A percentile compares a stretch with the other conserved stretches of the same genome.
These are phyloP conservation scores for Lepidurus packardi DNA, from an alignment of 1,140 invertebrate genomes.

Conservation along the genomic window DNA sequence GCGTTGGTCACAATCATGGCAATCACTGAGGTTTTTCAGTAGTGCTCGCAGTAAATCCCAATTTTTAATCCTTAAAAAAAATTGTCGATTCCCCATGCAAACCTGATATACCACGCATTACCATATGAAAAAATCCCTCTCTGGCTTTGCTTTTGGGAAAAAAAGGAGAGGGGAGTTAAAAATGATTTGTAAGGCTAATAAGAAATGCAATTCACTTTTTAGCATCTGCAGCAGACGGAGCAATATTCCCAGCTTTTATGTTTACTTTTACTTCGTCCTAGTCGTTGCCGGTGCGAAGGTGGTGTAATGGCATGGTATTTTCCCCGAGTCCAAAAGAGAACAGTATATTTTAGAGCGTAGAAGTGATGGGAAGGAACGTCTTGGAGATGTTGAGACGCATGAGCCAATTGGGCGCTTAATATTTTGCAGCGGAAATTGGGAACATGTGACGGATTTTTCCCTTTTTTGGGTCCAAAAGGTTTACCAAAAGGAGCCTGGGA, in stretches of 20 bases:
- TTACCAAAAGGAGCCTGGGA: neutral
- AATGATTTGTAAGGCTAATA: slow-evolving; percentile 16
- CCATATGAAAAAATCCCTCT: neutral
- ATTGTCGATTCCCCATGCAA: neutral
- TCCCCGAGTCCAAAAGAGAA: neutral
- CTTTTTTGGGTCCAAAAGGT: neutral
- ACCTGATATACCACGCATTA: neutral
- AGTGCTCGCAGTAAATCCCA: too few species aligned
- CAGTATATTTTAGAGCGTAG: neutral
- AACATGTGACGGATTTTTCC: neutral
- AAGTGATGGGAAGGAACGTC: neutral
- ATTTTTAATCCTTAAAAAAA: too few species aligned
- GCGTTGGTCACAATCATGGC: too few species aligned
- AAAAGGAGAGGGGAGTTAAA: neutral
- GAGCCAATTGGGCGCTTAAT: neutral
- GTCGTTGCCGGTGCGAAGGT: neutral
- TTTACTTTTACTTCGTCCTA: neutral
- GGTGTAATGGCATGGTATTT: neutral
- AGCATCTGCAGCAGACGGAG: slow-evolving; percentile 12
- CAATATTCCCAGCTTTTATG: neutral
- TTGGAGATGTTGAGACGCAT: neutral
- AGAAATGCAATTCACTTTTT: slow-evolving; percentile 12
- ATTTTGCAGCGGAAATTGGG: slow-evolving; percentile 3
- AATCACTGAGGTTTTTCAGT: too few species aligned
- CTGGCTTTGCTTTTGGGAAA: neutral